Evolutionary conservation across 2,888 invertebrate species (phyloP), one percentile per base, ranked within the genome.

Genomic region (Sarcophaga rosellei): DNA sequence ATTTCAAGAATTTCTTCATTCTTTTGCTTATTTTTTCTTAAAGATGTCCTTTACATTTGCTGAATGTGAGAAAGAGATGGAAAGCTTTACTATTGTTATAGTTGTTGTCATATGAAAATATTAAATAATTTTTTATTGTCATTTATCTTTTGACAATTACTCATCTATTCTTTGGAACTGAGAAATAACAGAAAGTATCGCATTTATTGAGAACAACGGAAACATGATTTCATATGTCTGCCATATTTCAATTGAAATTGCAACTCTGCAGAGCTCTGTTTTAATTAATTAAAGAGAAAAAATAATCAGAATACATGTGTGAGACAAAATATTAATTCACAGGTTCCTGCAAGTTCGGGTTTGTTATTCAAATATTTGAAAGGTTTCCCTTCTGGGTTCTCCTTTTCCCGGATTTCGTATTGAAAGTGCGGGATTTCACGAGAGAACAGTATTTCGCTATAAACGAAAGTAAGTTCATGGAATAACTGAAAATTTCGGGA

Each of bases 101-200:
- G 21, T 68, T 70, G 47, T 72, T 76, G 62, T 35, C 10, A 61
- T 62, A 44, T 63, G 17, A 25, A 63, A 69, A 83, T 73, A 25
- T 76, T 62, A 35, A 61, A 17, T 20, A 61, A 17, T 20, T 61
- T 65, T n/a, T 21, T 76, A 25, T 68, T 68, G 45, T 77, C 68
- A 77, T 77, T 68, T 77, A 45, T 68, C 17, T 77, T 68, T 23
- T 61, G 21, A 59, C 21, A 66, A 76, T 66, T 66, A 65, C 35
- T 57, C 23, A 61, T 61, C 20, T 61, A 10, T 8, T 17, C 57
- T 57, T 57, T 17, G 17, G 21, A 61, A 53, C 53, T 53, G 17
- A 2, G 15, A 10, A 53, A 17, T 53, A 53, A 47, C 10, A 47
- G 12, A 53, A 53, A 17, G 17, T 17, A 53, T 4, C 17, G 53